Evolutionary conservation across 2,113 vertebrate genomes (phyloP), one percentile per base, ranked within the genome.

Genomic region (Caracal caracal): DNA sequence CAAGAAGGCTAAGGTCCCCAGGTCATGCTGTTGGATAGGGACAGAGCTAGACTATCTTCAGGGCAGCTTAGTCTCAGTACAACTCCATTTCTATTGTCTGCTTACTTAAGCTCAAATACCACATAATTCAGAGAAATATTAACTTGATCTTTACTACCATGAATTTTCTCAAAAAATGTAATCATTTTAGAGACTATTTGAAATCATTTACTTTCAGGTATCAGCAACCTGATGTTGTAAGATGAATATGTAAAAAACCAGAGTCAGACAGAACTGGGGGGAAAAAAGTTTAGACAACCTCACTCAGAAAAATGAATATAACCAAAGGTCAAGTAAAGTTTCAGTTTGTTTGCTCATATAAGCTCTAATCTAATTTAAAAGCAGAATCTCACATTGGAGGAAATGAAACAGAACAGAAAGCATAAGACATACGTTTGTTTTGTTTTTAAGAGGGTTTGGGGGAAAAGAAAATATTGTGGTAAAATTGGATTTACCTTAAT

Each of bases 331-430:
- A 94, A 76, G 37, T n/a, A 73, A 8, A n/a, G 9, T 51, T 89
- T 95, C 56, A 71, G 12, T 86, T 85, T 93, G 5, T 86, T 92
- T 94, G n/a, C 19, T 81, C 47, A 53, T 2, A 35, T 35, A 71
- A 7, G 33, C 33, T 43, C 6, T 90, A 79, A 88, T 63, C n/a
- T 87, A 94, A 94, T 76, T 88, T 75, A 80, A 30, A 95, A 73
- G n/a, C 33, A 86, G 24, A 86, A 95, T 35, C 35, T 61, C 66
- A 24, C 22, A 79, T 85, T 43, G 95, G 28, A 88, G 43, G 86
- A 75, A 93, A 40, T 22, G n/a, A 78, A 15, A 90, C 6, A 71
- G 4, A 90, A 16, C 30, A 71, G 28, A 78, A 95, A 82, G 26
- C 19, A 53, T 43, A 59, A 83, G 24, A 59, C 19, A 78, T 20